A percentile compares a stretch with the other conserved stretches of the same genome.
Conservation (phyloP, 2,113 vertebrate species). For the Labeo catla region DNA sequence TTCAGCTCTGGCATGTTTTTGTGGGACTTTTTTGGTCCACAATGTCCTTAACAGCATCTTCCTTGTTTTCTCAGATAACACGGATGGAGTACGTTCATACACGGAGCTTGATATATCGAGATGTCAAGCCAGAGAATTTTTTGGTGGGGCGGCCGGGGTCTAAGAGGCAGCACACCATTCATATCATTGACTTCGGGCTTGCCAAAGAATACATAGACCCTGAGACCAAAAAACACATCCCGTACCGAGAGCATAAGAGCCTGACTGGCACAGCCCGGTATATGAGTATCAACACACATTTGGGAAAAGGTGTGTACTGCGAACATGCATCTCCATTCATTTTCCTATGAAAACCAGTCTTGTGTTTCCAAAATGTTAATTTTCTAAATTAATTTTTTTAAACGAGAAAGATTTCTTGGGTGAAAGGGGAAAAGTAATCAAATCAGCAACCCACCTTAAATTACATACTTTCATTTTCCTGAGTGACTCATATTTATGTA, state of each 20-base stretch:
- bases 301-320: slow-evolving; percentile 86
- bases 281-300: slow-evolving; percentile 98
- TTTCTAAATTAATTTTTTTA: not conserved
- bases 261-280: slow-evolving; percentile 96
- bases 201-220: slow-evolving; percentile 99
- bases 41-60: not conserved
- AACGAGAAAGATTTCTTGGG: not conserved
- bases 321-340: not conserved
- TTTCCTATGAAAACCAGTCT: not conserved
- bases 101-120: slow-evolving; percentile 97
- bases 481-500: slow-evolving; percentile 29
- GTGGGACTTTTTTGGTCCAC: not conserved
- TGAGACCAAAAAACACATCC: slow-evolving; percentile 99
- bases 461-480: not conserved
- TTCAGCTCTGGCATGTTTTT: slow-evolving; percentile 1
- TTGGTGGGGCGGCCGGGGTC: slow-evolving; percentile 93
- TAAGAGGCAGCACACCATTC: slow-evolving; percentile 94
- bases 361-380: not conserved
- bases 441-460: not conserved
- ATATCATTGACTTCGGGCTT: slow-evolving; percentile 99
- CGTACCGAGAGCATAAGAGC: slow-evolving; percentile 99
- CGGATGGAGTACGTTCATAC: slow-evolving; percentile 98
- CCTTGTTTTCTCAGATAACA: slow-evolving; percentile 80
- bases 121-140: slow-evolving; percentile 98
- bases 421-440: not conserved